These are phyloP conservation scores for Bombyx mandarina DNA, from an alignment of 1,140 invertebrate species.

Conservation along the genomic window DNA sequence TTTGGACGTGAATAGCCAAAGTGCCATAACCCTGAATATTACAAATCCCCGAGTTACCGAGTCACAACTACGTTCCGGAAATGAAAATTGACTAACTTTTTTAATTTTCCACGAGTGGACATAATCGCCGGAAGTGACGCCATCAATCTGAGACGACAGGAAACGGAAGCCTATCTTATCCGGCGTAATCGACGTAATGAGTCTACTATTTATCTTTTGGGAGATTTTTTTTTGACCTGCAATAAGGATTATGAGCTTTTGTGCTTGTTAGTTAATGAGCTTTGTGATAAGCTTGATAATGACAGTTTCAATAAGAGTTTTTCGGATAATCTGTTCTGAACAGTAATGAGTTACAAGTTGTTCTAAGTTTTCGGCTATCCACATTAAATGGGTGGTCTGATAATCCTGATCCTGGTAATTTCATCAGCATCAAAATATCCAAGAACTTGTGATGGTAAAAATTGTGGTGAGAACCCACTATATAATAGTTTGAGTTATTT, in stretches of 20 bases:
- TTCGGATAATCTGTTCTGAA: neutral
- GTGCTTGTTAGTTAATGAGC: neutral
- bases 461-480: no score
- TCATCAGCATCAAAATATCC: no score
- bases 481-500: no score
- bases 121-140: constrained; percentile 4
- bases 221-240: neutral
- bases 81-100: constrained; percentile 2
- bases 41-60: neutral
- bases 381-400: no score
- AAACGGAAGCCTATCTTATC: neutral
- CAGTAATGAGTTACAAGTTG: neutral
- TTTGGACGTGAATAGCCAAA: no score
- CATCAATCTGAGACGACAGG: constrained; percentile 2
- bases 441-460: no score
- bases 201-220: neutral
- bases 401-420: no score
- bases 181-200: neutral
- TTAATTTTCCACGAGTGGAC: constrained; percentile 3
- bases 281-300: neutral
- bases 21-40: no score
- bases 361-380: no score
- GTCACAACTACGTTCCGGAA: neutral
- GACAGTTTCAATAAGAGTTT: neutral
- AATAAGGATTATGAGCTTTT: neutral